Percentiles rank a stretch among this genome's conserved stretches.
Conservation (phyloP, 2,113 vertebrate genomes). For the Poeciliopsis prolifica region DNA sequence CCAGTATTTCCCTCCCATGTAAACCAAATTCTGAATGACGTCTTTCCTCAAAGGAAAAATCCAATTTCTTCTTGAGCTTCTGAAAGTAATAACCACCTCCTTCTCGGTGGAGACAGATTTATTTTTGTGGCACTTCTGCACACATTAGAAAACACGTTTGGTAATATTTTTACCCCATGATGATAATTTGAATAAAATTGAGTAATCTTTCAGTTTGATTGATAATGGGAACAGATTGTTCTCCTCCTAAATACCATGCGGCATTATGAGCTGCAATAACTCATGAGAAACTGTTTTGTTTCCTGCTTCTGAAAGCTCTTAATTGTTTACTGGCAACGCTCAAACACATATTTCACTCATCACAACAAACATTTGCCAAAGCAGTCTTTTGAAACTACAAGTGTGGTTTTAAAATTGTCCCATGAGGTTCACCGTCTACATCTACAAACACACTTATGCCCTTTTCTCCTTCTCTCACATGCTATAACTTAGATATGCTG, state of each 20-base stretch:
- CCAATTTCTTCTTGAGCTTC: neutral
- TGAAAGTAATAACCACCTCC: neutral
- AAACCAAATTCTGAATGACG: neutral
- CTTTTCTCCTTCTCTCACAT: slow-evolving; percentile 15
- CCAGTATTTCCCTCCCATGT: neutral
- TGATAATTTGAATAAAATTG: slow-evolving; percentile 1
- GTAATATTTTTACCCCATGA: neutral
- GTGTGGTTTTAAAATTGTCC: slow-evolving; percentile 59
- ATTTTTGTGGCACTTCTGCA: neutral
- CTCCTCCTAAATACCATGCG: slow-evolving; percentile 26
- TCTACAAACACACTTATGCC: slow-evolving; percentile 34
- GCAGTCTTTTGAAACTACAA: slow-evolving; percentile 51
- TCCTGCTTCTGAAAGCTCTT: slow-evolving; percentile 21
- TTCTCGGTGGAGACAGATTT: neutral
- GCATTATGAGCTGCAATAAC: slow-evolving; percentile 44
- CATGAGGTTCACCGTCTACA: slow-evolving; percentile 46
- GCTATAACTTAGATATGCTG: slow-evolving; percentile 41
- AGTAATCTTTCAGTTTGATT: slow-evolving; percentile 35
- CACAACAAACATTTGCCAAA: slow-evolving; percentile 45
- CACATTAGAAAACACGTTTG: too few relatives aligned
- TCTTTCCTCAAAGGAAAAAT: neutral
- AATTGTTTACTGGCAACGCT: slow-evolving; percentile 47
- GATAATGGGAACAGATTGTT: slow-evolving; percentile 34
- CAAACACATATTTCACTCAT: slow-evolving; percentile 41
- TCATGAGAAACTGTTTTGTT: slow-evolving; percentile 22